These are phyloP conservation scores for Forficula auricularia DNA, from an alignment of 1,140 invertebrate genomes.

Conservation along the genomic window DNA sequence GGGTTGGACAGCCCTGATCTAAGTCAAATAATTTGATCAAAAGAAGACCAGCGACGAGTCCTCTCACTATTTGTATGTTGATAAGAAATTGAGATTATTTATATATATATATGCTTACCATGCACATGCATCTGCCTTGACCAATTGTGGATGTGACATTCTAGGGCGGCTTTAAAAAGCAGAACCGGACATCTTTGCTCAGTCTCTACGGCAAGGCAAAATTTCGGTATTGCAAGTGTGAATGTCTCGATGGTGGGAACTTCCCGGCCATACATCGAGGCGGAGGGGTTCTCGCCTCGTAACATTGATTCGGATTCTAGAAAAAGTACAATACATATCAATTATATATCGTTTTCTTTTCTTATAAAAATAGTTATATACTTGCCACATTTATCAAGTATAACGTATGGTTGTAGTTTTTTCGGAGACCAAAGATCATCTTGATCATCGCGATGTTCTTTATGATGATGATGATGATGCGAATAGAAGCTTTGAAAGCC, in stretches of 20 bases:
- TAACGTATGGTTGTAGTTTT: slow-evolving; percentile 32
- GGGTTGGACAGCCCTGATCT: neutral
- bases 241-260: slow-evolving; percentile 28
- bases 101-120: slow-evolving; percentile 12
- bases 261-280: slow-evolving; percentile 20
- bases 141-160: slow-evolving; percentile 45
- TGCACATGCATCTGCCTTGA: slow-evolving; percentile 32
- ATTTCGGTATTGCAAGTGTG: slow-evolving; percentile 30
- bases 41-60: no score
- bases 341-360: no score
- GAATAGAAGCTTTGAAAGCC: no score
- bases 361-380: slow-evolving; percentile 1
- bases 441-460: slow-evolving; percentile 6
- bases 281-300: slow-evolving; percentile 19
- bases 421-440: slow-evolving; percentile 60
- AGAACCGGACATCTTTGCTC: slow-evolving; percentile 32
- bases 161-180: slow-evolving; percentile 32
- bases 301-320: slow-evolving; percentile 9
- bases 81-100: no score
- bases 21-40: neutral
- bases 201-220: slow-evolving; percentile 38
- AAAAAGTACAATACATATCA: neutral
- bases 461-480: no score
- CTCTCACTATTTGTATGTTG: no score
- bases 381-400: slow-evolving; percentile 23